A percentile compares a stretch with the other conserved stretches of the same genome.
Conservation (phyloP, 1,140 invertebrate species). For the Drosophila nigromelanica region DNA sequence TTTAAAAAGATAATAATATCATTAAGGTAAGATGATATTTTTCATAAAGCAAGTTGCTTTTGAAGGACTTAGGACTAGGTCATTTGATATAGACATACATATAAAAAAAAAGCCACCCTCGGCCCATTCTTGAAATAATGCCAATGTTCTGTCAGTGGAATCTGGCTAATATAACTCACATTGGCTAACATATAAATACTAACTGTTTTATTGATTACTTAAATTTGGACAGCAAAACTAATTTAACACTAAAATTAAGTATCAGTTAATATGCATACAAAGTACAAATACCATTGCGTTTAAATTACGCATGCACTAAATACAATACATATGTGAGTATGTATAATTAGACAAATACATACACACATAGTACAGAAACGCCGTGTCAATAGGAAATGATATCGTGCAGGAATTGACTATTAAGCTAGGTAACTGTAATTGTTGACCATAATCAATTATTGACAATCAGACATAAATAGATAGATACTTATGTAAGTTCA, state of each 20-base stretch:
- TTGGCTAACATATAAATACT: background rate
- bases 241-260: background rate
- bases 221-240: background rate
- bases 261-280: background rate
- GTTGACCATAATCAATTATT: background rate
- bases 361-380: background rate
- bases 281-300: background rate
- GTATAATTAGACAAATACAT: background rate
- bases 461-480: constrained; percentile 2
- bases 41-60: too few relatives aligned
- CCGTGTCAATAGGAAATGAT: background rate
- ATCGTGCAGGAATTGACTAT: background rate
- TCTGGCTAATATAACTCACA: constrained; percentile 1
- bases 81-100: too few relatives aligned
- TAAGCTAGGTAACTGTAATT: background rate
- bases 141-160: background rate
- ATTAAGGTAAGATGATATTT: too few relatives aligned
- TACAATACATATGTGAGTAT: background rate
- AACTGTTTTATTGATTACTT: background rate
- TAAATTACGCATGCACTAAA: constrained; percentile 6
- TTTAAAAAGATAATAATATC: too few relatives aligned
- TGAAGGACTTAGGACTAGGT: too few relatives aligned
- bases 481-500: background rate
- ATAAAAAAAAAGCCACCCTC: too few relatives aligned
- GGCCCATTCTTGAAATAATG: too few relatives aligned